Evolutionary conservation across 2,113 vertebrate genomes (phyloP), one percentile per base, ranked within the genome.

Genomic region (Engystomops pustulosus): DNA sequence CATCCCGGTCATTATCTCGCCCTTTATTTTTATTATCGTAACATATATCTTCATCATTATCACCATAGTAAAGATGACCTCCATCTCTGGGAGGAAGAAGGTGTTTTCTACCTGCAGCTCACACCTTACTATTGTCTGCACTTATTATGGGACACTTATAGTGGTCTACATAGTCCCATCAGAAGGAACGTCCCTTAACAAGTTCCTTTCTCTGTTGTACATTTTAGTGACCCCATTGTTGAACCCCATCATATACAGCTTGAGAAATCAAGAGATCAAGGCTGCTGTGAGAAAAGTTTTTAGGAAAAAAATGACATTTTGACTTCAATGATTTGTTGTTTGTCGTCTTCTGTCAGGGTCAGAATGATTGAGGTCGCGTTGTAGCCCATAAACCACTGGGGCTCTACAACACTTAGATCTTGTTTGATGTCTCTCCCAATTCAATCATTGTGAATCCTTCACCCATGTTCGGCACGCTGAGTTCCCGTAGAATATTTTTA

Each of bases 101-200:
- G 86, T 88, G 20, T 88, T 90, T 77, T 90, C 90, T 45, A 89
- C 87, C 0, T 89, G 89, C 11, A 85, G 80, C 0, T 38, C 89
- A 0, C 90, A 90, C 55, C 17, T 91, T 58, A 14, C 79, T 0
- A 72, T 86, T 9, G 88, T 91, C 0, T 0, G 6, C 1, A 8
- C 86, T 6, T 89, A 86, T 79, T 90, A 85, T 0, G 17, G 68
- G 17, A 86, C 79, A n/a, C 27, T 81, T 18, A 70, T 70, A 7
- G 32, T 44, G 8, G 23, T 55, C 32, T 70, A 70, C 44, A 15
- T 81, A 2, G n/a, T 34, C 41, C 30, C 79, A 36, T 30, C 79
- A 36, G 30, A 23, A 20, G 14, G 11, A 7, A 51, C 67, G n/a
- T 17, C 7, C 8, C 6, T 55, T 2, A 71, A 81, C 20, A 81